Percentiles rank a stretch among this genome's conserved stretches.
phyloP scores from a whole-genome alignment of 1,140 invertebrate species.

The Drosophila pandora region DNA sequence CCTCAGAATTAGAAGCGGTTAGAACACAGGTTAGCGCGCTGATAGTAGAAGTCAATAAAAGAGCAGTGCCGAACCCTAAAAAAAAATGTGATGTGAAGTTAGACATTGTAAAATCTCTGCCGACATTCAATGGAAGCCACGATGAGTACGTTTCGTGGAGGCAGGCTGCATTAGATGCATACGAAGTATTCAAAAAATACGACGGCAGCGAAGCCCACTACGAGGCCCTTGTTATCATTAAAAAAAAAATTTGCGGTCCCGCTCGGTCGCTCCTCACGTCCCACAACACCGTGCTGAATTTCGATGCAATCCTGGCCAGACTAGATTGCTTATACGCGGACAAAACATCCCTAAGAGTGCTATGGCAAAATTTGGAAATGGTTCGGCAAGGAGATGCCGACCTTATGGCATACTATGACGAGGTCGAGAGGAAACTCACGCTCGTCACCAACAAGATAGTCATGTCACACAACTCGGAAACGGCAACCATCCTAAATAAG shows the following conservation, averaged over 20 bases:
- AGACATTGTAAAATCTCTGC: conserved; percentile 27
- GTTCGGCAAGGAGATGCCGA: too few relatives aligned
- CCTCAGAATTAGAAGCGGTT: neutral
- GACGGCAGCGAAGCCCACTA: conserved; percentile 5
- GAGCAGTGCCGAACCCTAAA: neutral
- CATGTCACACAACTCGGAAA: neutral
- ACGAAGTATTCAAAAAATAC: conserved; percentile 12
- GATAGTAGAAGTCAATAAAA: neutral
- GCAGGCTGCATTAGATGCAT: conserved; percentile 14
- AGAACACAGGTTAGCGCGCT: conserved; percentile 9
- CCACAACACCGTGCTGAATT: too few relatives aligned
- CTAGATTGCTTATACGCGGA: too few relatives aligned
- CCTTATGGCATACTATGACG: too few relatives aligned
- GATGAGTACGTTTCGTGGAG: too few relatives aligned
- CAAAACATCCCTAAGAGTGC: too few relatives aligned
- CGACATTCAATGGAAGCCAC: neutral
- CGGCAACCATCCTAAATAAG: conserved; percentile 6
- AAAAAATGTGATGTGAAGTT: conserved; percentile 20
- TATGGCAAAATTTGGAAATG: too few relatives aligned
- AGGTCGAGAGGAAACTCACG: too few relatives aligned
- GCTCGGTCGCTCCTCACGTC: too few relatives aligned
- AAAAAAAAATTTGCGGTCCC: too few relatives aligned
- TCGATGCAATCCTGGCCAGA: too few relatives aligned
- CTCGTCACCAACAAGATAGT: too few relatives aligned
- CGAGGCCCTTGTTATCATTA: conserved; percentile 8